phyloP scores from a whole-genome alignment of 1,140 invertebrate genomes.

The Nasonia giraulti region DNA sequence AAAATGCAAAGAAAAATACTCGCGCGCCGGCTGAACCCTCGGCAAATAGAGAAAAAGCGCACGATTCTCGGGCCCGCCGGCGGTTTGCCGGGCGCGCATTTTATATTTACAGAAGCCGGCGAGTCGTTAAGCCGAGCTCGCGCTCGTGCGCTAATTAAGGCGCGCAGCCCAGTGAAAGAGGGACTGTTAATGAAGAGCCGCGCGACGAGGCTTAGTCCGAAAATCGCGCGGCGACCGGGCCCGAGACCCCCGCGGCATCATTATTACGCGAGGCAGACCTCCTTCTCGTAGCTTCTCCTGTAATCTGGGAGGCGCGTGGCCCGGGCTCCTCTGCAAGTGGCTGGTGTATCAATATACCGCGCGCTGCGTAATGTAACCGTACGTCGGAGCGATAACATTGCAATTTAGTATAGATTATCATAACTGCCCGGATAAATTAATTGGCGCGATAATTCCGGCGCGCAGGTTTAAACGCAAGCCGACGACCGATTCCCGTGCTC shows the following conservation, averaged over 20 bases:
- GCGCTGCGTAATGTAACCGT: background rate
- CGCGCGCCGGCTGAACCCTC: background rate
- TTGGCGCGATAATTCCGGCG: background rate
- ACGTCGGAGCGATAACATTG: background rate
- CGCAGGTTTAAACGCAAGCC: background rate
- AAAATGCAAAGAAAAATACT: constrained; percentile 1
- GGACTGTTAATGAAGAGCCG: background rate
- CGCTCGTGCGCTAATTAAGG: background rate
- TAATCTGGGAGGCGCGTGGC: too few relatives aligned
- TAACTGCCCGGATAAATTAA: background rate
- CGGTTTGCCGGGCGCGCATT: background rate
- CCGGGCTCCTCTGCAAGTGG: too few relatives aligned
- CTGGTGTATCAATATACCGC: background rate
- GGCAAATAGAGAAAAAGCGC: background rate
- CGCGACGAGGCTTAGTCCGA: too few relatives aligned
- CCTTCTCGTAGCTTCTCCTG: too few relatives aligned
- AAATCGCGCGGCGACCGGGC: too few relatives aligned
- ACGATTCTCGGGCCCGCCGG: background rate
- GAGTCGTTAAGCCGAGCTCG: background rate
- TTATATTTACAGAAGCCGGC: background rate
- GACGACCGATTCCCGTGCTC: too few relatives aligned
- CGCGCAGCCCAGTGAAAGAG: background rate
- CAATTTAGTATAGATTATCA: background rate
- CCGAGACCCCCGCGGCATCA: too few relatives aligned
- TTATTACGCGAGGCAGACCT: too few relatives aligned